Evolutionary conservation across 2,113 vertebrate genomes (phyloP).

Genomic region (Rutilus rutilus): DNA sequence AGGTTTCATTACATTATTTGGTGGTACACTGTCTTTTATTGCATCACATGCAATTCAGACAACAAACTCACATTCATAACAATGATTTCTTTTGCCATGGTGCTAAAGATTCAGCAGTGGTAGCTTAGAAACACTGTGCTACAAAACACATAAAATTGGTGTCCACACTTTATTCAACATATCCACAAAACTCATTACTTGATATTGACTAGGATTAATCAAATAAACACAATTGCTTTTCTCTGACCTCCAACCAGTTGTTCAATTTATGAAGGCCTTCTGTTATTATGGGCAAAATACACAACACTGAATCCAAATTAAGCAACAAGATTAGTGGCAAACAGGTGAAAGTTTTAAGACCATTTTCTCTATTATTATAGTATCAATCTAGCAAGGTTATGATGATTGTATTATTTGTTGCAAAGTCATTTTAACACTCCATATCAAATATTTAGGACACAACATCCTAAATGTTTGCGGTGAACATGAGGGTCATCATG

Average conservation of each 20-base stretch:
- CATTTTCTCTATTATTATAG: not conserved
- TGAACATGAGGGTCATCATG: not conserved
- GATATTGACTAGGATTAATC: constrained; percentile 2
- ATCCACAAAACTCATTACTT: constrained; percentile 12
- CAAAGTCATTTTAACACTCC: not conserved
- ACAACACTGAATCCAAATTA: not conserved
- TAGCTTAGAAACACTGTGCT: not conserved
- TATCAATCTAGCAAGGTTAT: not conserved
- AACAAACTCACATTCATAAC: not conserved
- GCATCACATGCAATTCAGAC: not conserved
- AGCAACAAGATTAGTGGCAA: not conserved
- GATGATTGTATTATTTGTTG: not conserved
- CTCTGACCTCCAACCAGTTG: constrained; percentile 24
- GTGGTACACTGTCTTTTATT: not conserved
- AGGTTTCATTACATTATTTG: not conserved
- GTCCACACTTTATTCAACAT: constrained; percentile 16
- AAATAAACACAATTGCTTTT: not conserved
- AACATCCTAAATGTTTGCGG: not conserved
- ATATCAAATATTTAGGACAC: not conserved
- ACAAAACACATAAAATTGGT: not conserved
- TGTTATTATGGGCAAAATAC: not conserved
- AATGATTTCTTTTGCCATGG: not conserved
- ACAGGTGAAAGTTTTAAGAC: not conserved
- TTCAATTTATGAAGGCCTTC: constrained; percentile 10
- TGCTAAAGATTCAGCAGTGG: not conserved